Base-by-base conservation (phyloP, 2,797 vertebrate species). In the Sphenodon punctatus region DNA sequence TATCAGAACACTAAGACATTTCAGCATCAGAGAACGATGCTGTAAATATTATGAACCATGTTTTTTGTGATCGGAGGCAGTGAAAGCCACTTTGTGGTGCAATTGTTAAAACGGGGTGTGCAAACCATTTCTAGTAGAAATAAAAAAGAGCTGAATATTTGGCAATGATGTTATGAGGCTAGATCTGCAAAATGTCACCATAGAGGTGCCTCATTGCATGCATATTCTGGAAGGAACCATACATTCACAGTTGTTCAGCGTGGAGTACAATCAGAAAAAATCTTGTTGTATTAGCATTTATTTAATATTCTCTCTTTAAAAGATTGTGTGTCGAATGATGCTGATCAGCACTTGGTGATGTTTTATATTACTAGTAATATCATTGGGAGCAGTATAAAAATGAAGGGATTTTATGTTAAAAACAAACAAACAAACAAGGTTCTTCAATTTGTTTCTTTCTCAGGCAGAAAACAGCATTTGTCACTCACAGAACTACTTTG, bases 381-480 rank as follows among this genome's bases (percentile, higher is more conserved):
- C n/a, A 41, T 7, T 11, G 38, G 4, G 10, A 39, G 25, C 14
- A n/a, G 42, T 4, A 6, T 15, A 38, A 32, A 14, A 32, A 14
- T 9, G 19, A 3, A 20, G 27, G 36, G 7, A 4, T 1, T 4
- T 60, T n/a, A n/a, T n/a, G n/a, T n/a, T n/a, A n/a, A n/a, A n/a
- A n/a, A n/a, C n/a, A n/a, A n/a, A n/a, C n/a, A n/a, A n/a, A n/a
- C n/a, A 10, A 65, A 78, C 25, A 8, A 34, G 3, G 22, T 78
- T 75, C n/a, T 72, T 74, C 49, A 17, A 75, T 51, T 69, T 56
- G 27, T 63, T 88, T 76, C 39, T n/a, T 43, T 38, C 48, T 34
- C 1, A n/a, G 8, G 14, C n/a, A n/a, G 20, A 27, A 61, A 63
- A 72, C 78, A 71, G 8, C 82, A 90, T 92, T 91, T 93, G 89